phyloP scores from a whole-genome alignment of 2,888 invertebrate genomes.

The Heliconius charithonia region DNA sequence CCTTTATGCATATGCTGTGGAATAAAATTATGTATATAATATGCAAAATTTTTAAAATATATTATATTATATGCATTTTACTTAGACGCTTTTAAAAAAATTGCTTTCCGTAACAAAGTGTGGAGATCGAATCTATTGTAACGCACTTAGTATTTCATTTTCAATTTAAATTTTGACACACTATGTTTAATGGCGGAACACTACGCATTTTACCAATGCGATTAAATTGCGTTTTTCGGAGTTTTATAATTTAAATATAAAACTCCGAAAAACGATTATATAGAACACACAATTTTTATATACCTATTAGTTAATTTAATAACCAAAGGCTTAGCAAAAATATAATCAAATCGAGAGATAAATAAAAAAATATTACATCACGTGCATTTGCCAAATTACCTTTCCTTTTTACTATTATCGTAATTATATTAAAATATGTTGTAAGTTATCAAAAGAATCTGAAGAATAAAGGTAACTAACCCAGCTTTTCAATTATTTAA shows the following conservation, averaged over 20 bases:
- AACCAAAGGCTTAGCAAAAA: not conserved
- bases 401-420: not conserved
- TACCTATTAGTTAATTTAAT: not conserved
- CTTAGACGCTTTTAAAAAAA: too few relatives aligned
- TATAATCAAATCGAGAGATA: not conserved
- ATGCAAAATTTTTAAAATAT: not conserved
- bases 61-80: too few relatives aligned
- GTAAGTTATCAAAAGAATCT: slow-evolving; percentile 26
- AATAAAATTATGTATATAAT: not conserved
- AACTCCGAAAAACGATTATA: too few relatives aligned
- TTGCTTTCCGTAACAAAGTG: too few relatives aligned
- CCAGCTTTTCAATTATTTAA: slow-evolving; percentile 58
- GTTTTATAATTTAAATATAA: not conserved
- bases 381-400: not conserved
- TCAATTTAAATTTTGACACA: too few relatives aligned
- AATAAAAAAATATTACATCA: not conserved
- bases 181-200: too few relatives aligned
- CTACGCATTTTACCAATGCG: too few relatives aligned
- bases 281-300: not conserved
- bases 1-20: slow-evolving; percentile 26
- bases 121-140: too few relatives aligned
- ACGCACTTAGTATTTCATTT: too few relatives aligned
- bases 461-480: slow-evolving; percentile 47
- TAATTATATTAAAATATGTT: slow-evolving; percentile 22
- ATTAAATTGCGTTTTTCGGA: too few relatives aligned